A percentile compares a stretch with the other conserved stretches of the same genome.
Conservation (phyloP, 1,140 invertebrate genomes). For the Drosophila erecta region DNA sequence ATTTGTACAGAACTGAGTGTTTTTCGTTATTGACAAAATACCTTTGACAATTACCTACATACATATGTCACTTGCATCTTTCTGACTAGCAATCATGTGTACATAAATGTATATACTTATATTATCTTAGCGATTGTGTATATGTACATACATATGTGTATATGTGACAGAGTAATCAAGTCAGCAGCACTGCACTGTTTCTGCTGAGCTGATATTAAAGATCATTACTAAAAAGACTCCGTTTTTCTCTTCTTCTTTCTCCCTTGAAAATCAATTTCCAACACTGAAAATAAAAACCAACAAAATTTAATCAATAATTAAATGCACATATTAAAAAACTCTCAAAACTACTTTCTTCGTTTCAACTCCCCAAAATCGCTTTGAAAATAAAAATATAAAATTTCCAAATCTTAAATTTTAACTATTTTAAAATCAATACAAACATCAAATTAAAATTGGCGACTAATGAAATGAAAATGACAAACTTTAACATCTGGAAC, state of each 20-base stretch:
- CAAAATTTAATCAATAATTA: slow-evolving; percentile 45
- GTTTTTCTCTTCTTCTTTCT: slow-evolving; percentile 85
- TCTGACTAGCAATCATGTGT: slow-evolving; percentile 34
- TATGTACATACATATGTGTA: slow-evolving; percentile 45
- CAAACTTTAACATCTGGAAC: slow-evolving; percentile 7
- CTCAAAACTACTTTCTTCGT: slow-evolving; percentile 55
- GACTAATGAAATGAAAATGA: not conserved
- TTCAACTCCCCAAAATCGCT: slow-evolving; percentile 63
- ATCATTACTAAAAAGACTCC: slow-evolving; percentile 60
- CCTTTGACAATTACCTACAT: not conserved
- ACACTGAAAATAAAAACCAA: slow-evolving; percentile 52
- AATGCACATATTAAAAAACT: slow-evolving; percentile 19
- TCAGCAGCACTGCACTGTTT: slow-evolving; percentile 44
- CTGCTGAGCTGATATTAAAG: slow-evolving; percentile 47
- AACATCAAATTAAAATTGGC: not conserved
- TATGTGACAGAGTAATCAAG: slow-evolving; percentile 19
- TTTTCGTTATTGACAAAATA: slow-evolving; percentile 11
- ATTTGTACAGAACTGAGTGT: slow-evolving; percentile 25
- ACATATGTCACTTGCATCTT: slow-evolving; percentile 42
- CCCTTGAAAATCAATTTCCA: slow-evolving; percentile 78
- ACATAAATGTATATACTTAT: slow-evolving; percentile 45
- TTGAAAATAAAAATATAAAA: slow-evolving; percentile 7
- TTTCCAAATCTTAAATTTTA: not conserved
- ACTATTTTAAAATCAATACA: not conserved
- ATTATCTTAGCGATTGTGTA: slow-evolving; percentile 11